Conservation (phyloP, 1,140 invertebrate species). For the Drosophila grimshawi region DNA sequence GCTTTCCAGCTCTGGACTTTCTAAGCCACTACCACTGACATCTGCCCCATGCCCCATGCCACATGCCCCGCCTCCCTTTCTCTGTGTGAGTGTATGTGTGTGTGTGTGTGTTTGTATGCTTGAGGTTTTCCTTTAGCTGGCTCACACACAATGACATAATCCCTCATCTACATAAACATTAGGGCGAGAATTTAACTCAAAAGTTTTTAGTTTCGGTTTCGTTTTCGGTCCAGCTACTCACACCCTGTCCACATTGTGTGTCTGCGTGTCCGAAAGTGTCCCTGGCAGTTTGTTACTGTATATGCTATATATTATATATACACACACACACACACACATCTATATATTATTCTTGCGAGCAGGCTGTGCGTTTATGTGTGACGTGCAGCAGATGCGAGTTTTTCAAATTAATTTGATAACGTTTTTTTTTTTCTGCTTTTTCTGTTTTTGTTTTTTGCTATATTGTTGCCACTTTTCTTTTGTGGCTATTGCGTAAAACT, state of each 20-base stretch:
- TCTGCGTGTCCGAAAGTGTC: constrained; percentile 57
- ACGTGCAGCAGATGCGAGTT: constrained; percentile 77
- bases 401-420: constrained; percentile 80
- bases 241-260: constrained; percentile 21
- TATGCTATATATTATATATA: constrained; percentile 29
- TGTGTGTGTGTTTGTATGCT: constrained; percentile 13
- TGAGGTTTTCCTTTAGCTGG: constrained; percentile 34
- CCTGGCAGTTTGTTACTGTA: constrained; percentile 63
- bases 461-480: constrained; percentile 4
- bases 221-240: constrained; percentile 67
- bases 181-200: constrained; percentile 81
- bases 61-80: constrained; percentile 5
- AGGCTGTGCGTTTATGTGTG: constrained; percentile 59
- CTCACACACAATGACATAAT: constrained; percentile 78
- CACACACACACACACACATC: constrained; percentile 1
- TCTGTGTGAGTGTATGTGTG: constrained; percentile 6
- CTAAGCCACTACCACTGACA: neutral
- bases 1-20: constrained; percentile 35
- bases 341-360: neutral
- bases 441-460: constrained; percentile 13
- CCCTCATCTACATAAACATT: constrained; percentile 83
- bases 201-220: constrained; percentile 83
- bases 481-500: neutral
- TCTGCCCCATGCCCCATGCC: neutral
- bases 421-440: constrained; percentile 48